These are phyloP conservation scores for Ashinkailepas kermadecensis DNA, from an alignment of 2,888 invertebrate species.

Conservation along the genomic window DNA sequence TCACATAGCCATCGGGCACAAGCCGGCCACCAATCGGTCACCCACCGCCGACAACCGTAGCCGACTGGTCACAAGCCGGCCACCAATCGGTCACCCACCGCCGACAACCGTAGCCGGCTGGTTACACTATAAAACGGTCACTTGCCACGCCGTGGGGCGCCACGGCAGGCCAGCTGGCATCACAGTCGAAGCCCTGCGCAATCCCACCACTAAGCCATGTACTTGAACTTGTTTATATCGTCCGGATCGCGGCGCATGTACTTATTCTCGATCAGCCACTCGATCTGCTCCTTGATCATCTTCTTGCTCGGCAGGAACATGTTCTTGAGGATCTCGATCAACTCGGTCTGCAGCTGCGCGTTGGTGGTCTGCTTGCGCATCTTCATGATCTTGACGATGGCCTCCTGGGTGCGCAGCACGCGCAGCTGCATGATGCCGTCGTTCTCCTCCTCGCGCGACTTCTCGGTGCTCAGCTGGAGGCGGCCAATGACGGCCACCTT, in stretches of 20 bases:
- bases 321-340: constrained; percentile 95
- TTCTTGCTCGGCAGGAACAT: constrained; percentile 99
- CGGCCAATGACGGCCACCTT: constrained; percentile 94
- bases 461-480: constrained; percentile 87
- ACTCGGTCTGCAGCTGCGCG: constrained; percentile 83
- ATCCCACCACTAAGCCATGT: constrained; percentile 65
- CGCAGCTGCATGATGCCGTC: constrained; percentile 96
- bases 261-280: constrained; percentile 98
- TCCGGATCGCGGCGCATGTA: constrained; percentile 95
- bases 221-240: constrained; percentile 95
- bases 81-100: too few relatives aligned
- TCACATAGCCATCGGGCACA: too few relatives aligned
- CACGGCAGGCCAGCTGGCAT: too few relatives aligned
- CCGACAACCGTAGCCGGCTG: too few relatives aligned
- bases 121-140: too few relatives aligned
- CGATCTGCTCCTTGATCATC: constrained; percentile 98
- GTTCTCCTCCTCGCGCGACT: constrained; percentile 94
- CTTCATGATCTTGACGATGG: constrained; percentile 97
- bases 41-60: too few relatives aligned
- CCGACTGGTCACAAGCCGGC: too few relatives aligned
- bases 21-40: too few relatives aligned
- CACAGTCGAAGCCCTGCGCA: neutral
- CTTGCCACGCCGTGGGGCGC: too few relatives aligned
- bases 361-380: constrained; percentile 93
- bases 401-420: constrained; percentile 86